Evolutionary conservation across 2,797 vertebrate genomes (phyloP), one percentile per base, ranked within the genome.

Genomic region (Denticeps clupeoides): DNA sequence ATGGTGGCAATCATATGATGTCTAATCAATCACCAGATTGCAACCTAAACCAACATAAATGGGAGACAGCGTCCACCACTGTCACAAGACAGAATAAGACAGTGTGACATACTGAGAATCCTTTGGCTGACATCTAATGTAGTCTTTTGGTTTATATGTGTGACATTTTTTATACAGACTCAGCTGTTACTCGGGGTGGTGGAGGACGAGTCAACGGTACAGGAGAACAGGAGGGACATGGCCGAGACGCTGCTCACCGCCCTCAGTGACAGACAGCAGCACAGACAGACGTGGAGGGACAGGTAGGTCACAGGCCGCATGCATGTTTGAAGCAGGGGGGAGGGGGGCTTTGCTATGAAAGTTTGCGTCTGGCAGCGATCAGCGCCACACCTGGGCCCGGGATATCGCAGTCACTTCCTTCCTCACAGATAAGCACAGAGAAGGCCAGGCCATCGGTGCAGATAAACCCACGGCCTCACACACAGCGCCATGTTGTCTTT

Each of bases 271-370:
- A 82, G 92, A 62, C 91, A 93, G 60, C 85, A 85, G 55, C 86
- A 90, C 58, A 83, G 92, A 57, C 82, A 84, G 67, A 92, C 90
- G 25, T 98, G 94, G 94, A 82, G 82, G 50, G 72, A 78, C 74
- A 93, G 94, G 94, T 97, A 70, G 78, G 81, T 37, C 5, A 12
- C 16, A n/a, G 16, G 11, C 5, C 21, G 31, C 22, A 47, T 12
- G 45, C 4, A 35, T 7, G 22, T 37, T 8, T 37, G 31, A 41
- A 33, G 25, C 32, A 5, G 22, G 7, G 28, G 23, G 38, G 41
- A n/a, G n/a, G n/a, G n/a, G n/a, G n/a, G n/a, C n/a, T n/a, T n/a
- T n/a, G n/a, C n/a, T n/a, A n/a, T n/a, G n/a, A n/a, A n/a, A 60
- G 37, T 40, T 56, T 28, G 29, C 60, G 56, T 64, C 74, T 80